Conservation (phyloP, 2,888 invertebrate genomes). For the Stenichneumon culpator region DNA sequence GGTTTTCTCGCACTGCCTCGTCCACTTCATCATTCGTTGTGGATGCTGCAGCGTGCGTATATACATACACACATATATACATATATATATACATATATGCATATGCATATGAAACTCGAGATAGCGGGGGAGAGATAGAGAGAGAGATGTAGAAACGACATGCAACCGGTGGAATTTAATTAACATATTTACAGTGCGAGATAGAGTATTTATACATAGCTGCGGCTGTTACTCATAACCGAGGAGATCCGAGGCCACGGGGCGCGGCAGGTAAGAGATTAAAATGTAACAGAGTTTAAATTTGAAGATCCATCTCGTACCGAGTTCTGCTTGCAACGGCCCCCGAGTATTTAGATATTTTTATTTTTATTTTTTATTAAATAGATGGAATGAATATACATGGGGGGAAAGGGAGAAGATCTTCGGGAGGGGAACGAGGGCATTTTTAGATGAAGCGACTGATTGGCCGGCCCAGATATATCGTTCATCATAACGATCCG, state of each 20-base stretch:
- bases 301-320: slow-evolving; percentile 47
- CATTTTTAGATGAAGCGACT: slow-evolving; percentile 9
- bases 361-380: slow-evolving; percentile 22
- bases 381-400: slow-evolving; percentile 32
- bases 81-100: no score
- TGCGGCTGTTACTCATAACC: slow-evolving; percentile 27
- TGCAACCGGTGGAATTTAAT: slow-evolving; percentile 53
- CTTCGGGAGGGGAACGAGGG: neutral
- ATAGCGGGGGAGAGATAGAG: slow-evolving; percentile 34
- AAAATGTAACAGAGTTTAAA: slow-evolving; percentile 56
- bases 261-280: slow-evolving; percentile 50
- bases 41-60: slow-evolving; percentile 17
- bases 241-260: slow-evolving; percentile 34
- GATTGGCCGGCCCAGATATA: slow-evolving; percentile 18
- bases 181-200: slow-evolving; percentile 62
- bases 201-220: slow-evolving; percentile 29
- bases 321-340: slow-evolving; percentile 14
- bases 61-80: neutral
- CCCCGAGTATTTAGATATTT: neutral
- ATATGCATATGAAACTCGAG: neutral
- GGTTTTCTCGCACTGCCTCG: slow-evolving; percentile 40
- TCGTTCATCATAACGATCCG: slow-evolving; percentile 12
- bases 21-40: slow-evolving; percentile 21
- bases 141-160: slow-evolving; percentile 23
- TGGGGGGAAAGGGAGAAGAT: slow-evolving; percentile 5